These are phyloP conservation scores for Triops longicaudatus DNA, from an alignment of 1,140 invertebrate genomes.

Conservation along the genomic window DNA sequence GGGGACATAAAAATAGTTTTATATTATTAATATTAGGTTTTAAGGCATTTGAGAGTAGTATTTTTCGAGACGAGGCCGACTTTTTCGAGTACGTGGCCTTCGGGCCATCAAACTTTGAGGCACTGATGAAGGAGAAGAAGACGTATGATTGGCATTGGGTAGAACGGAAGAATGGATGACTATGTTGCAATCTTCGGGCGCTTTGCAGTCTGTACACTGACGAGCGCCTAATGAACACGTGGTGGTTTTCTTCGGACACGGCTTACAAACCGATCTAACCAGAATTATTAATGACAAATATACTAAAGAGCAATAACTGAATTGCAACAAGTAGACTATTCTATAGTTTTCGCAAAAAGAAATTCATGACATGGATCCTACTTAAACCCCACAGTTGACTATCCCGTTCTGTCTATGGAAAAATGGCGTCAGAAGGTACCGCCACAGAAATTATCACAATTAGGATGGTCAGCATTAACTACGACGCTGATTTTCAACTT, in stretches of 20 bases:
- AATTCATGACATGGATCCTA: too few relatives aligned
- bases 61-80: not conserved
- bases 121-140: not conserved
- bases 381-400: too few relatives aligned
- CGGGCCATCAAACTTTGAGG: not conserved
- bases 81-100: not conserved
- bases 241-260: conserved; percentile 25
- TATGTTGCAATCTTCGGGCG: conserved; percentile 24
- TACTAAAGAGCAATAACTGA: not conserved
- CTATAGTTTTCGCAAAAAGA: too few relatives aligned
- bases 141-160: not conserved
- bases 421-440: too few relatives aligned
- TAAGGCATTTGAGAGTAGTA: not conserved
- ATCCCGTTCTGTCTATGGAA: too few relatives aligned
- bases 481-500: too few relatives aligned
- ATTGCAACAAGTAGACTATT: too few relatives aligned
- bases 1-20: not conserved
- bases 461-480: too few relatives aligned
- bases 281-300: not conserved
- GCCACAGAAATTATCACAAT: too few relatives aligned
- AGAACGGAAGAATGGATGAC: conserved; percentile 1
- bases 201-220: conserved; percentile 28
- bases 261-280: conserved; percentile 19
- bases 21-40: not conserved
- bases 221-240: conserved; percentile 25